Conservation (phyloP, 2,113 vertebrate genomes). For the Sceloporus undulatus region DNA sequence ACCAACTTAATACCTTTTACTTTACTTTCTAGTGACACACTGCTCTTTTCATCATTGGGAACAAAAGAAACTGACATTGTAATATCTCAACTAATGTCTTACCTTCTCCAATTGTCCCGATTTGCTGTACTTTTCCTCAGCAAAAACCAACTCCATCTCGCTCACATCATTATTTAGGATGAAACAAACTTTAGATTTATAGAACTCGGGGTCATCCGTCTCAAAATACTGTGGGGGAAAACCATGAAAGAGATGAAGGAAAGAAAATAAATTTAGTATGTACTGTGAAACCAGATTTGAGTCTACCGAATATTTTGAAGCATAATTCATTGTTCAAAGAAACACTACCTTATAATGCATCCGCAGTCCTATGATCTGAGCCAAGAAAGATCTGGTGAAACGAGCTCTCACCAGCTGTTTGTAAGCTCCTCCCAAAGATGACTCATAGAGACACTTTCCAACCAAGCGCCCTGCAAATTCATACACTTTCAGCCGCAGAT, state of each 20-base stretch:
- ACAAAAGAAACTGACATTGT: neutral
- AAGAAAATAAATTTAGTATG: slow-evolving; percentile 14
- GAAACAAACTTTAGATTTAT: slow-evolving; percentile 99
- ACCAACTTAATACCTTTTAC: neutral
- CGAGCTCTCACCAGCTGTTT: slow-evolving; percentile 96
- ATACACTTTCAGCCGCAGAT: slow-evolving; percentile 91
- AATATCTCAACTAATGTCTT: slow-evolving; percentile 56
- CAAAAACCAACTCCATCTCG: slow-evolving; percentile 97
- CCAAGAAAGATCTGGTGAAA: slow-evolving; percentile 97
- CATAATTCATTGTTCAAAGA: slow-evolving; percentile 6
- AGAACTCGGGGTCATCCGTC: slow-evolving; percentile 98
- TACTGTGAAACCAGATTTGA: neutral
- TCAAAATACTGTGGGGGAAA: slow-evolving; percentile 91
- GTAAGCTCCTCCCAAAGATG: slow-evolving; percentile 92
- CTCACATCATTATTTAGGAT: slow-evolving; percentile 98
- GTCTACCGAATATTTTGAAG: neutral
- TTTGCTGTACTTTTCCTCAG: slow-evolving; percentile 97
- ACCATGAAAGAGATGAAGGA: slow-evolving; percentile 1
- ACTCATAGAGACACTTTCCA: slow-evolving; percentile 98
- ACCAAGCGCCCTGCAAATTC: slow-evolving; percentile 96
- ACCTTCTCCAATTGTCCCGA: slow-evolving; percentile 98
- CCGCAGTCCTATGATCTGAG: slow-evolving; percentile 96
- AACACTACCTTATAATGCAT: slow-evolving; percentile 97
- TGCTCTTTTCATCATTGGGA: neutral
- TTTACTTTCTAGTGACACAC: neutral